These are phyloP conservation scores for Lathamus discolor DNA, from an alignment of 2,113 vertebrate species.

Conservation along the genomic window DNA sequence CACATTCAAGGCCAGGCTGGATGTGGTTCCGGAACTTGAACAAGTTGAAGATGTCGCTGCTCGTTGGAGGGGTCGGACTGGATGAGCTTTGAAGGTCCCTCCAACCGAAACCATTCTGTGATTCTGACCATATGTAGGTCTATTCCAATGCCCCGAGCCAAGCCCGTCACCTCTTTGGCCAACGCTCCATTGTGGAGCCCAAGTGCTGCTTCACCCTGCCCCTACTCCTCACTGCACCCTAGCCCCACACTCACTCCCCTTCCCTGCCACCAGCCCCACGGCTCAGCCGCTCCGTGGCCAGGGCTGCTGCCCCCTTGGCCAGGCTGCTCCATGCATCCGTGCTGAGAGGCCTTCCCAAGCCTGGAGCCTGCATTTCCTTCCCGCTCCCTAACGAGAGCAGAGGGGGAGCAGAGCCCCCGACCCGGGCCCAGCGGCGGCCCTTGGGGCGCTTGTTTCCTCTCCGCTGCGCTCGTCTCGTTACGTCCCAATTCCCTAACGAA, in stretches of 20 bases:
- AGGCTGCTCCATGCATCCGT: accelerated
- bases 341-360: neutral
- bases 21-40: neutral
- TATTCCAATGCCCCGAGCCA: accelerated
- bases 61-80: neutral
- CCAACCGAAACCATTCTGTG: neutral
- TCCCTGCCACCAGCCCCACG: accelerated
- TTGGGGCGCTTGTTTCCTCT: constrained; percentile 23
- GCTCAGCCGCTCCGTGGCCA: accelerated
- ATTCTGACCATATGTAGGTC: neutral
- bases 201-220: accelerated
- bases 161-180: neutral
- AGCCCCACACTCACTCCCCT: accelerated
- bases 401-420: neutral
- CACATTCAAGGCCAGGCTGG: neutral
- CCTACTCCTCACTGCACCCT: accelerated
- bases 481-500: constrained; percentile 43
- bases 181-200: accelerated
- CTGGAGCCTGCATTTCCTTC: neutral
- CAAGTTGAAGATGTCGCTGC: neutral
- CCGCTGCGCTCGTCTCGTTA: neutral
- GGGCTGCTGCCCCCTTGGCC: neutral
- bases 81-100: neutral
- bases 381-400: neutral
- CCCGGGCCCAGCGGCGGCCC: neutral